Conservation (phyloP, 2,888 invertebrate species). For the Drosophila eohydei region DNA sequence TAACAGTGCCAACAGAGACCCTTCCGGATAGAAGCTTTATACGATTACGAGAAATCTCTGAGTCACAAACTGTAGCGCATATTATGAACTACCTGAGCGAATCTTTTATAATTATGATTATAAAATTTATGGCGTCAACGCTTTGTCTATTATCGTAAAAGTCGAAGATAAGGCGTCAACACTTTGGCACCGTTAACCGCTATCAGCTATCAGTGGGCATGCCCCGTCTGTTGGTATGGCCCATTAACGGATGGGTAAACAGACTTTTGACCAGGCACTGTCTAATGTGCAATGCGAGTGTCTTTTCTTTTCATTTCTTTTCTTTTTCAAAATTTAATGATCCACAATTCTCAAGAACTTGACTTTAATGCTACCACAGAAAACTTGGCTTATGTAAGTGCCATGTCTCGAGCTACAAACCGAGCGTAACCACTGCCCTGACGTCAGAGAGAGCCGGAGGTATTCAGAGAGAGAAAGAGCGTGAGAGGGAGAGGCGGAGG, state of each 20-base stretch:
- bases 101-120: slow-evolving; percentile 6
- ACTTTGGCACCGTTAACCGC: slow-evolving; percentile 49
- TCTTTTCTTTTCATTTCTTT: background rate
- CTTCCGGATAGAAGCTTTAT: background rate
- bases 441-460: slow-evolving; percentile 51
- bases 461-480: background rate
- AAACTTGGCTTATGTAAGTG: slow-evolving; percentile 46
- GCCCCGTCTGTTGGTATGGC: slow-evolving; percentile 34
- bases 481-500: background rate
- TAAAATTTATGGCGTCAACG: slow-evolving; percentile 14
- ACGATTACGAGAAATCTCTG: background rate
- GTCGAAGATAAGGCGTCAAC: slow-evolving; percentile 40
- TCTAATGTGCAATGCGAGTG: slow-evolving; percentile 13
- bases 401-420: slow-evolving; percentile 25
- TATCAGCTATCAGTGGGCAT: slow-evolving; percentile 35
- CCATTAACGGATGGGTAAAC: slow-evolving; percentile 2
- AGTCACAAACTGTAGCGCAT: background rate
- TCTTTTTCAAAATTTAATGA: slow-evolving; percentile 23
- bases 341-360: slow-evolving; percentile 45
- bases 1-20: background rate
- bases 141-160: slow-evolving; percentile 35
- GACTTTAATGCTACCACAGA: slow-evolving; percentile 29
- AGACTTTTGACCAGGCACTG: slow-evolving; percentile 10
- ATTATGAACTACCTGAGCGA: background rate
- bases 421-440: slow-evolving; percentile 72